phyloP scores from a whole-genome alignment of 2,113 vertebrate species.

The Amphilophus citrinellus region DNA sequence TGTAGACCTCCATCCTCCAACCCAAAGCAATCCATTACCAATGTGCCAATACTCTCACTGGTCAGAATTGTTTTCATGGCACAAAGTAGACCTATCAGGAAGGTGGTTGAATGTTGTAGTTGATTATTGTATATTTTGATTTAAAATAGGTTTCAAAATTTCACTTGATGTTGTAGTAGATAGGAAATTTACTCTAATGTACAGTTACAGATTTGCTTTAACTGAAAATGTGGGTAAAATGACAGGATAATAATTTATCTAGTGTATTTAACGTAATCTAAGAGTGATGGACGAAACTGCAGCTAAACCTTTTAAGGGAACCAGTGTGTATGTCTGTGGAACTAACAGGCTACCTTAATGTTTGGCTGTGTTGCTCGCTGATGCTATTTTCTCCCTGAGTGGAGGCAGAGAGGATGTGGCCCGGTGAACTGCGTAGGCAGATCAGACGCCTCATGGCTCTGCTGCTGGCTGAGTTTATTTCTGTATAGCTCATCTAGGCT shows the following conservation, averaged over 20 bases:
- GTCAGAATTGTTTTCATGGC: not conserved
- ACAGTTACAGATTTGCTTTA: not conserved
- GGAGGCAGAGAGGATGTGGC: conserved; percentile 71
- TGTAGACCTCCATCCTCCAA: no score
- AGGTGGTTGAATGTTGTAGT: not conserved
- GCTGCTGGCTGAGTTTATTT: conserved; percentile 47
- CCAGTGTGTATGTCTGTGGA: conserved; percentile 19
- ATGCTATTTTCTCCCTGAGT: conserved; percentile 74
- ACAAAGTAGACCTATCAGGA: not conserved
- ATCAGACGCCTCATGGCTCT: conserved; percentile 60
- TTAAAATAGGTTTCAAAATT: not conserved
- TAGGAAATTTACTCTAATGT: not conserved
- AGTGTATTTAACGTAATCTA: not conserved
- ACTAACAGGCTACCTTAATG: conserved; percentile 48
- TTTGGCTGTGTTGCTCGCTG: conserved; percentile 48
- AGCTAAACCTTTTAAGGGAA: not conserved
- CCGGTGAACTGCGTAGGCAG: conserved; percentile 69
- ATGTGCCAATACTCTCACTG: not conserved
- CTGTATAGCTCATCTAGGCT: conserved; percentile 35
- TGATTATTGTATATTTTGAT: not conserved
- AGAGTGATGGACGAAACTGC: not conserved
- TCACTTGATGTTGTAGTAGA: not conserved
- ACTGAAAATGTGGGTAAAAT: not conserved
- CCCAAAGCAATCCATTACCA: not conserved
- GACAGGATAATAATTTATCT: not conserved